These are phyloP conservation scores for Bombus polaris DNA, from an alignment of 1,140 invertebrate genomes.

Conservation along the genomic window DNA sequence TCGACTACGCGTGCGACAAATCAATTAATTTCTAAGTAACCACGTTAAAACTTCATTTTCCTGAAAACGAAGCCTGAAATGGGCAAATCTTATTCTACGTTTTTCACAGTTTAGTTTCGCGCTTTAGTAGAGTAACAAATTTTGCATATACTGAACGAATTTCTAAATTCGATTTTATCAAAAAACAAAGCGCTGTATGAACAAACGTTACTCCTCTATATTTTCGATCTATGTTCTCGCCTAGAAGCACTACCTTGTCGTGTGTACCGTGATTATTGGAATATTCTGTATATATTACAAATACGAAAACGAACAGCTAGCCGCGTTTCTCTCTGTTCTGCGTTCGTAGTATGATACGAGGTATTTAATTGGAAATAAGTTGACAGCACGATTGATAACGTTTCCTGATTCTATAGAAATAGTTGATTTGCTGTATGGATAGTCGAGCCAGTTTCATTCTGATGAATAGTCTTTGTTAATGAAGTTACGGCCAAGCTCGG, in stretches of 20 bases:
- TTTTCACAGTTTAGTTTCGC: no score
- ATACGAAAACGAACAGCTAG: constrained; percentile 5
- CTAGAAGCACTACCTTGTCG: no score
- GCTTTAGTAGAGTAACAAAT: no score
- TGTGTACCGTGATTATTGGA: background rate
- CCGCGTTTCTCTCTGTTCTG: background rate
- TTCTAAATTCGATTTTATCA: no score
- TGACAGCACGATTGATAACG: constrained; percentile 3
- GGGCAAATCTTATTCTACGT: no score
- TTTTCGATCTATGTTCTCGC: background rate
- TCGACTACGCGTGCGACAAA: no score
- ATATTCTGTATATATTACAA: background rate
- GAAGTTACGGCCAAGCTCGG: constrained; percentile 5
- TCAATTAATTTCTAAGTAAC: no score
- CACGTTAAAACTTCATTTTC: no score
- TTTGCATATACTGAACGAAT: no score
- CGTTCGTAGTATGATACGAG: background rate
- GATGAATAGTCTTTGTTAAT: constrained; percentile 33
- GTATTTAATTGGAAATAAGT: constrained; percentile 33
- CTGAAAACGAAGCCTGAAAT: no score
- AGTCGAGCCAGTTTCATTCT: background rate
- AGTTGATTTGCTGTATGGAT: background rate
- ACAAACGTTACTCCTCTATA: background rate
- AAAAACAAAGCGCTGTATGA: no score
- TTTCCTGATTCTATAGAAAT: constrained; percentile 2